Conservation (phyloP, 2,888 invertebrate genomes). For the Ditula angustiorana region DNA sequence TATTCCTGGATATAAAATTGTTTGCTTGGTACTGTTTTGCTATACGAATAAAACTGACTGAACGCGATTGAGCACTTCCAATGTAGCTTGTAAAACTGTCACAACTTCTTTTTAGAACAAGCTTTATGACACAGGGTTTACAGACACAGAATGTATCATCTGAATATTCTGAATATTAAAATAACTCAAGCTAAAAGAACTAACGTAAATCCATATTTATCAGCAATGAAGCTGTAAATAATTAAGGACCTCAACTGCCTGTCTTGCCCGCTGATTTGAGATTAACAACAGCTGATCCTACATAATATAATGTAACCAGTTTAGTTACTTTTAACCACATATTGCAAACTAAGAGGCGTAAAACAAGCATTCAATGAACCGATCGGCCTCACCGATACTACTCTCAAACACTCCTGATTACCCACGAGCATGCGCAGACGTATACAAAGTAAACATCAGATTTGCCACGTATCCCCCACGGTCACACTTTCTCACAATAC, state of each 20-base stretch:
- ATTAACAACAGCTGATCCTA: neutral
- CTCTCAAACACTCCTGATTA: neutral
- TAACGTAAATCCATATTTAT: too few species aligned
- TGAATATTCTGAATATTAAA: too few species aligned
- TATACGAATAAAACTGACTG: too few species aligned
- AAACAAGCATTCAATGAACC: neutral
- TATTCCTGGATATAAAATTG: too few species aligned
- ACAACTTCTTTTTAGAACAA: too few species aligned
- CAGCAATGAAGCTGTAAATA: too few species aligned
- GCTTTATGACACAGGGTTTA: too few species aligned
- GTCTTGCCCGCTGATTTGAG: neutral
- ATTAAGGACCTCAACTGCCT: neutral
- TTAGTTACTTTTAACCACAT: neutral
- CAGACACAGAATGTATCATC: too few species aligned
- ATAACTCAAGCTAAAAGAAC: too few species aligned
- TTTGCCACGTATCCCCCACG: conserved; percentile 57
- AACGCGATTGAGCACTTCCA: too few species aligned
- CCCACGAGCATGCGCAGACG: neutral
- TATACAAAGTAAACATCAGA: conserved; percentile 51
- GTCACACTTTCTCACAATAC: conserved; percentile 66
- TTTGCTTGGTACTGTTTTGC: too few species aligned
- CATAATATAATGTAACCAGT: neutral
- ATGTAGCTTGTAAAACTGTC: too few species aligned
- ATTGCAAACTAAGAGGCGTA: neutral
- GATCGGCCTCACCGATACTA: neutral